phyloP scores from a whole-genome alignment of 2,113 vertebrate genomes.

The Fulmarus glacialis region DNA sequence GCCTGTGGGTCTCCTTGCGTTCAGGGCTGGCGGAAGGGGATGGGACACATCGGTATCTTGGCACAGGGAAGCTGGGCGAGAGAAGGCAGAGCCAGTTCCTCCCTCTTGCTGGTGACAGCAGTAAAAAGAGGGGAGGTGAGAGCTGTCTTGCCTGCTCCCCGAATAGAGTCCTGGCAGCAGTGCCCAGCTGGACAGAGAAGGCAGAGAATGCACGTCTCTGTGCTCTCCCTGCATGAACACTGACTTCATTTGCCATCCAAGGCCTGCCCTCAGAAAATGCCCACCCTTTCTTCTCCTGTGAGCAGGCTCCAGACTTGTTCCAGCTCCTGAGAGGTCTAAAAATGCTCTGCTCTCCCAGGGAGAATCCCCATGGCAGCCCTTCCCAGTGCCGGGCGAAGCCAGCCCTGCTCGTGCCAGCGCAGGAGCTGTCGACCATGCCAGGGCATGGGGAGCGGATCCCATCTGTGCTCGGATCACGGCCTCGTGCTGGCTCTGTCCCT shows the following conservation, averaged over 20 bases:
- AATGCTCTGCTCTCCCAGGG: neutral
- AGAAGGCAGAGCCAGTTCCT: neutral
- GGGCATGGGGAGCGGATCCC: neutral
- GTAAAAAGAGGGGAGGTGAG: neutral
- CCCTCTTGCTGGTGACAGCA: neutral
- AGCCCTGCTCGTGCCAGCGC: accelerated
- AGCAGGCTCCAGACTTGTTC: neutral
- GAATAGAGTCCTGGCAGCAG: neutral
- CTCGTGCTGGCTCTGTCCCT: neutral
- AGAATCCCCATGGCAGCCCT: neutral
- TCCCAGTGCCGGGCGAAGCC: accelerated
- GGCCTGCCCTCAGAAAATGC: neutral
- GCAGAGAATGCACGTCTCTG: neutral
- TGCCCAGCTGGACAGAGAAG: neutral
- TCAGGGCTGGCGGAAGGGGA: neutral
- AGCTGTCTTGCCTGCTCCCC: neutral
- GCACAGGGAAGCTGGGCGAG: neutral
- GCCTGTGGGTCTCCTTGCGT: accelerated
- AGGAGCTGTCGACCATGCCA: neutral
- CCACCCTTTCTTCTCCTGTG: neutral
- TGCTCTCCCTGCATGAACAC: accelerated
- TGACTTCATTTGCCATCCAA: neutral
- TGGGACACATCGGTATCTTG: accelerated
- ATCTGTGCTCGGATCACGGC: neutral
- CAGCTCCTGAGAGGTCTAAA: neutral